phyloP scores from a whole-genome alignment of 2,113 vertebrate species.

The Telmatochromis brachygnathus region DNA sequence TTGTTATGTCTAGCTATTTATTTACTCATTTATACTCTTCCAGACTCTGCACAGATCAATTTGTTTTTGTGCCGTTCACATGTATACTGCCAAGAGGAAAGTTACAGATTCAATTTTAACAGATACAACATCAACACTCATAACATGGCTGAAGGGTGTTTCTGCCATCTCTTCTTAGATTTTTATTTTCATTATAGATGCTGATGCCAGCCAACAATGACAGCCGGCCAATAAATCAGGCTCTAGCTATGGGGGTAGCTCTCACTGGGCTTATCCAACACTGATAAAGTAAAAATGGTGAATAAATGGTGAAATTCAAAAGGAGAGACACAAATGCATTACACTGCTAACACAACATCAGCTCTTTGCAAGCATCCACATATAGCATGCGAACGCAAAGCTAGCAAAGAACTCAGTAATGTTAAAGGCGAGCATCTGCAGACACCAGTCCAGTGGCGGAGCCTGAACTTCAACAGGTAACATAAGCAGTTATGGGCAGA shows the following conservation, averaged over 20 bases:
- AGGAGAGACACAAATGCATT: neutral
- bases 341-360: neutral
- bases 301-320: neutral
- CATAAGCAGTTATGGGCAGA: neutral
- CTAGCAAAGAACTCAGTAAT: neutral
- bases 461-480: neutral
- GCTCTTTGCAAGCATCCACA: neutral
- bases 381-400: neutral
- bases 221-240: neutral
- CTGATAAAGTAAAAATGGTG: neutral
- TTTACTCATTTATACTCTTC: neutral
- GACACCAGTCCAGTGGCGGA: neutral
- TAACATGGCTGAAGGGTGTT: neutral
- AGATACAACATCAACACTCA: neutral
- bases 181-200: neutral
- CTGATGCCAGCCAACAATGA: neutral
- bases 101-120: neutral
- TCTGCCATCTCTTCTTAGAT: neutral
- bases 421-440: neutral
- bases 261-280: accelerated
- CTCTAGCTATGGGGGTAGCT: neutral
- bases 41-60: neutral
- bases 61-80: neutral
- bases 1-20: neutral
- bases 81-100: neutral